These are phyloP conservation scores for Thelaira solivaga DNA, from an alignment of 2,888 invertebrate genomes.

Conservation along the genomic window DNA sequence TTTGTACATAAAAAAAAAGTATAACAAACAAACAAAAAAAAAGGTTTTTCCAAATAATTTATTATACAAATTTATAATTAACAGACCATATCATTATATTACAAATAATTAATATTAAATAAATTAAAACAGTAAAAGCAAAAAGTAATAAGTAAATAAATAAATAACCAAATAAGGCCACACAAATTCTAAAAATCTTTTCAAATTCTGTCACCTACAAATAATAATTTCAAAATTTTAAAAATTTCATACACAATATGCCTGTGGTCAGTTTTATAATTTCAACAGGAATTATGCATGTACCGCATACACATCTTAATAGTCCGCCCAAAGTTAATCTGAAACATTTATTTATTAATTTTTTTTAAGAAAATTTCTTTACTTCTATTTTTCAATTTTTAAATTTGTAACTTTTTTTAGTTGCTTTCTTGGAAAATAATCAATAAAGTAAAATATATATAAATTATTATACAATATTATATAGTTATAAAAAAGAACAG, in stretches of 20 bases:
- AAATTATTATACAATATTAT: constrained; percentile 5
- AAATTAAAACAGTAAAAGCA: constrained; percentile 22
- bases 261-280: constrained; percentile 11
- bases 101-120: constrained; percentile 39
- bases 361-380: not conserved
- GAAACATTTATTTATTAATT: constrained; percentile 25
- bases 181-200: constrained; percentile 1
- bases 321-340: constrained; percentile 55
- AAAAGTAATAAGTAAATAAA: not conserved
- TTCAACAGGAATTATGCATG: constrained; percentile 13
- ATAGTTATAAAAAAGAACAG: constrained; percentile 36
- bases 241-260: not conserved
- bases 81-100: constrained; percentile 63
- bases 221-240: not conserved
- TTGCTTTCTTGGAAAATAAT: not conserved
- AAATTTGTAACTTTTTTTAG: not conserved
- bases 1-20: constrained; percentile 27
- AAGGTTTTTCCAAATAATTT: constrained; percentile 50
- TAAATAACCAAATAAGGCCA: constrained; percentile 22
- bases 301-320: constrained; percentile 30
- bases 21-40: constrained; percentile 39
- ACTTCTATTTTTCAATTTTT: not conserved
- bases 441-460: not conserved
- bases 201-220: too few species aligned
- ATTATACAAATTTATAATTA: constrained; percentile 46